Evolutionary conservation across 2,113 vertebrate genomes (phyloP).

Genomic region (Urocitellus parryii): DNA sequence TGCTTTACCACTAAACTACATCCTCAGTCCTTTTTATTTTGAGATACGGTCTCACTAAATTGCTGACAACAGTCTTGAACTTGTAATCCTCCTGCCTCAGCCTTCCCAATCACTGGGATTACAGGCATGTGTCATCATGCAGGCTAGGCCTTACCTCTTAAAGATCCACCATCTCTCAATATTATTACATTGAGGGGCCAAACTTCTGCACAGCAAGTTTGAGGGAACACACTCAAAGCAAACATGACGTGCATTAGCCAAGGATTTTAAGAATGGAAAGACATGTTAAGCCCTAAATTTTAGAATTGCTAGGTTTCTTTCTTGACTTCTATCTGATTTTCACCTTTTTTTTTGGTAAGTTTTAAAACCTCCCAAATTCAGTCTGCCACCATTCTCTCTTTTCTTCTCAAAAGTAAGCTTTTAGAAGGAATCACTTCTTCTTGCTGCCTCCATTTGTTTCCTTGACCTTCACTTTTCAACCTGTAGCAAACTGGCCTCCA

Average conservation of each 20-base stretch:
- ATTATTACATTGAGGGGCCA: neutral
- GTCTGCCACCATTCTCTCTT: neutral
- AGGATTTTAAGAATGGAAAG: neutral
- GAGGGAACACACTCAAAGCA: neutral
- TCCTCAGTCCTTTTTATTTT: too few species aligned
- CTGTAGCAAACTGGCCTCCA: neutral
- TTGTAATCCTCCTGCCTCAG: too few species aligned
- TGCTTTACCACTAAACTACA: too few species aligned
- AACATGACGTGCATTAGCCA: fast-evolving
- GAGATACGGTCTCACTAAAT: too few species aligned
- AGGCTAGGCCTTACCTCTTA: neutral
- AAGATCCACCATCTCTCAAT: neutral
- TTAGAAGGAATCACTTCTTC: neutral
- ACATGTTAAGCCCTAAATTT: neutral
- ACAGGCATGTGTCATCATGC: too few species aligned
- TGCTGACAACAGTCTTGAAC: too few species aligned
- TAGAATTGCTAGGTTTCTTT: slow-evolving; percentile 27
- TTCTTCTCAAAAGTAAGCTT: neutral
- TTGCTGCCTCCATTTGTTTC: neutral
- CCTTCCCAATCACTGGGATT: too few species aligned
- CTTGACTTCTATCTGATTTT: neutral
- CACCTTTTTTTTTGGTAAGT: neutral
- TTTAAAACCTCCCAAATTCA: neutral
- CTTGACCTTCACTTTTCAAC: neutral
- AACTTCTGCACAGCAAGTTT: neutral